Base-by-base conservation (phyloP, 2,888 invertebrate genomes). In the Drosophila koepferae region DNA sequence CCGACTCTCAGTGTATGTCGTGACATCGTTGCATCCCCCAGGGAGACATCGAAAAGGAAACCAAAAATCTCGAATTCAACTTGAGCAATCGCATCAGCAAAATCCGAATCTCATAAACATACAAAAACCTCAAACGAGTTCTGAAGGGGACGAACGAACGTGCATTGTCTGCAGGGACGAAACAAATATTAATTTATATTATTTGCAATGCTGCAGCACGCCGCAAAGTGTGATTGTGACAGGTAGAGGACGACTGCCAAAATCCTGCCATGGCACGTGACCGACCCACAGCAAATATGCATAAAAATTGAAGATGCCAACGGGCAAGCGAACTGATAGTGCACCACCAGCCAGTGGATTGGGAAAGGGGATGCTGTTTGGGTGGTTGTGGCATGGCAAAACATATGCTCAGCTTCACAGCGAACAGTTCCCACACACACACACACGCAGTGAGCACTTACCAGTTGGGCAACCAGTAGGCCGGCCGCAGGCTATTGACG, bases 161-260 rank as follows among this genome's bases (percentile, higher is more conserved):
- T 4, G 43, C 62, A 46, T 49, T 59, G 63, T n/a, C 48, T 41
- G 56, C n/a, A n/a, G 44, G 44, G n/a, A 41, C 43, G 44, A 53
- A 72, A 68, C 38, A 87, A 83, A 86, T 89, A 90, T 89, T 90
- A 89, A 90, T 90, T 90, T 90, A 89, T 89, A 85, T 80, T 90
- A 90, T 90, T 90, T 87, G 87, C 90, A 79, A 87, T 82, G 85
- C 85, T 77, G 80, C 91, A 80, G 88, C 81, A 74, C 80, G 89
- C 85, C 85, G 81, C 82, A 90, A 90, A 88, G 90, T 91, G 87
- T 91, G 91, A 90, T 90, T 89, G 90, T 91, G 91, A 91, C 91
- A 91, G 91, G 91, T 91, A 56, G 63, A 51, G 51, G 59, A 69
- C 54, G 81, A 63, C 59, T 46, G 54, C 53, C 63, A 36, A 59